A percentile compares a stretch with the other conserved stretches of the same genome.
Evolutionary conservation across 2,888 invertebrate genomes (phyloP).

Genomic region (Rhingia rostrata): DNA sequence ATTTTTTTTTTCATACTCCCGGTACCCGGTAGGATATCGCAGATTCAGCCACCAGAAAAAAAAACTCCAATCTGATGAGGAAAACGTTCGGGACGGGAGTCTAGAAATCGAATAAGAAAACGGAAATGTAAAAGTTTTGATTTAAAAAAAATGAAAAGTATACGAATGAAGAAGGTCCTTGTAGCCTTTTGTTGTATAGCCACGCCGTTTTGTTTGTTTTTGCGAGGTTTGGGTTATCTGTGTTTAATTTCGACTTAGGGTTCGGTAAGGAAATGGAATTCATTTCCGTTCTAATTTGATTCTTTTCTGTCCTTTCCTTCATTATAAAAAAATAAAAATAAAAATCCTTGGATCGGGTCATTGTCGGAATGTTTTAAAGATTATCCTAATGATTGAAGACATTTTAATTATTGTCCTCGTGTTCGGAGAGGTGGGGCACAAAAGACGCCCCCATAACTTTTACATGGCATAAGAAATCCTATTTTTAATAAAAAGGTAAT

Average conservation of each 20-base stretch:
- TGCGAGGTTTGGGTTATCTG: conserved; percentile 55
- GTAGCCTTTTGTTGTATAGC: conserved; percentile 59
- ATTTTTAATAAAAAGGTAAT: not conserved
- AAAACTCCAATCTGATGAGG: conserved; percentile 27
- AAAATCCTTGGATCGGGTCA: conserved; percentile 23
- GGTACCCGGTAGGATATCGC: conserved; percentile 34
- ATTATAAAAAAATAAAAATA: conserved; percentile 28
- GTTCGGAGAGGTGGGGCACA: conserved; percentile 42
- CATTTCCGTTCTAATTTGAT: conserved; percentile 70
- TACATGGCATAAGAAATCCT: not conserved
- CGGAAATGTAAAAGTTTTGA: conserved; percentile 69
- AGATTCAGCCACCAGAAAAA: conserved; percentile 6
- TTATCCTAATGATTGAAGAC: conserved; percentile 65
- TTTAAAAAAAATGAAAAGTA: conserved; percentile 34
- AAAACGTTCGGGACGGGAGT: conserved; percentile 8
- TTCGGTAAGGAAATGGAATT: conserved; percentile 72
- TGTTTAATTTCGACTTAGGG: conserved; percentile 67
- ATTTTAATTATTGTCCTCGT: conserved; percentile 60
- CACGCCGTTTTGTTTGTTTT: conserved; percentile 62
- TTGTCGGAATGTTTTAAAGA: conserved; percentile 34
- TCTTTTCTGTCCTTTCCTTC: conserved; percentile 39
- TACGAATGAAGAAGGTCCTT: conserved; percentile 56
- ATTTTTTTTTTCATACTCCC: conserved; percentile 16
- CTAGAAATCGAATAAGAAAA: conserved; percentile 42
- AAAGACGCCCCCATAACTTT: too few relatives aligned